Evolutionary conservation across 2,797 vertebrate species (phyloP).

Genomic region (Melanotaenia trifasciata): DNA sequence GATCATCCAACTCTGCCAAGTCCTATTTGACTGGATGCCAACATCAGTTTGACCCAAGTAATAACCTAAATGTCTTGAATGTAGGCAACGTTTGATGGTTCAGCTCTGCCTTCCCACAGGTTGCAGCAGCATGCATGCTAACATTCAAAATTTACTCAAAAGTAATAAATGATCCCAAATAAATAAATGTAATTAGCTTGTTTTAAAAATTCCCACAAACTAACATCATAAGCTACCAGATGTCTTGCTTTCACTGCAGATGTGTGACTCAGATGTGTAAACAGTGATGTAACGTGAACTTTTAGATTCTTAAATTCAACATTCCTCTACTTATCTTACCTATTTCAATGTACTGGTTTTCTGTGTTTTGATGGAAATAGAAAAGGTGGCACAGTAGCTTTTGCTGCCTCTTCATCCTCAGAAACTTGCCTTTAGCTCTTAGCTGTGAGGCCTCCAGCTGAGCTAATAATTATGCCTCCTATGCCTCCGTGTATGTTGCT

Average conservation of each 20-base stretch:
- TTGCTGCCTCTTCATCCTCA: background rate
- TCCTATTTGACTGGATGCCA: background rate
- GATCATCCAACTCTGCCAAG: background rate
- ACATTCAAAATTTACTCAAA: background rate
- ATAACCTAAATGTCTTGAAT: background rate
- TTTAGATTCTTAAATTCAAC: slow-evolving; percentile 8
- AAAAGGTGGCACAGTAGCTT: background rate
- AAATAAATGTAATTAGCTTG: background rate
- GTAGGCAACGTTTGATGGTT: background rate
- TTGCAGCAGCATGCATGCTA: background rate
- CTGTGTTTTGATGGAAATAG: background rate
- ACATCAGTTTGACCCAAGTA: background rate
- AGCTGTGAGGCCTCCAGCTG: background rate
- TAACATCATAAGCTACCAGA: slow-evolving; percentile 3
- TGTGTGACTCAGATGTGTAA: slow-evolving; percentile 17
- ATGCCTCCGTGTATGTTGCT: background rate
- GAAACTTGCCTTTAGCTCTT: background rate
- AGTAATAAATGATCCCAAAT: background rate
- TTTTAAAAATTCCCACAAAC: background rate
- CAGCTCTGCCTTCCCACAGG: background rate
- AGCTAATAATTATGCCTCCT: background rate
- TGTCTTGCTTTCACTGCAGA: slow-evolving; percentile 14
- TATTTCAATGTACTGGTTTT: background rate
- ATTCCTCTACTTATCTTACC: background rate
- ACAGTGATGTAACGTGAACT: slow-evolving; percentile 23